Conservation (phyloP, 64 coral and sea anemone species). For the Actinia equina region DNA sequence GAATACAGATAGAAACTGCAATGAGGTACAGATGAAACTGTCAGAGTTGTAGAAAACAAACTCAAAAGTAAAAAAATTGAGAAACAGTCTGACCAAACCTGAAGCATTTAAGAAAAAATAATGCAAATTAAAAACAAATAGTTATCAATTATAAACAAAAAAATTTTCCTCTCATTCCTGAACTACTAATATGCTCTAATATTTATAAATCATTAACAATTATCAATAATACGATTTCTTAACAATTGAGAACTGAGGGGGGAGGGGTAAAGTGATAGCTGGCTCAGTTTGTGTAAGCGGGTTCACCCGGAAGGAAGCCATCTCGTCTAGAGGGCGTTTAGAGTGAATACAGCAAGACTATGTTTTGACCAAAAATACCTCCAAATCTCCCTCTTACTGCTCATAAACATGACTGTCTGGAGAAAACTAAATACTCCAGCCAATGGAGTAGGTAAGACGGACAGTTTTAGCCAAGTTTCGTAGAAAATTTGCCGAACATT, state of each 20-base stretch:
- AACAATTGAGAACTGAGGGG: neutral
- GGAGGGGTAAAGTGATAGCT: slow-evolving; percentile 1
- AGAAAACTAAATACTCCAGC: slow-evolving; percentile 33
- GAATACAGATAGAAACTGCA: no score
- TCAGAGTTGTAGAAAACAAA: no score
- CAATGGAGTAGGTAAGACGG: slow-evolving; percentile 46
- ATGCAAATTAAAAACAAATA: no score
- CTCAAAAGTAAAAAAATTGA: no score
- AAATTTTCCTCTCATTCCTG: no score
- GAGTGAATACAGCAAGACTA: neutral
- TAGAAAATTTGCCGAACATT: neutral
- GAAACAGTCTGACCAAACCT: no score
- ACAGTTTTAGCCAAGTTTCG: neutral
- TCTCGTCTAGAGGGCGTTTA: neutral
- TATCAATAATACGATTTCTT: neutral
- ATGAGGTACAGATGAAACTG: no score
- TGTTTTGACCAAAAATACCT: neutral
- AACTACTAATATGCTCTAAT: no score
- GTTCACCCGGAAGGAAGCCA: slow-evolving; percentile 31
- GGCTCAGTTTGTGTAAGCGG: slow-evolving; percentile 15
- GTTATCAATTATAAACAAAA: no score
- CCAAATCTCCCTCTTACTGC: neutral
- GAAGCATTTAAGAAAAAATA: no score
- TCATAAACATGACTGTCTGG: slow-evolving; percentile 45
- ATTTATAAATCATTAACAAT: no score